A percentile compares a stretch with the other conserved stretches of the same genome.
Evolutionary conservation across 2,888 invertebrate genomes (phyloP).

Genomic region (Ophioninae sp.): DNA sequence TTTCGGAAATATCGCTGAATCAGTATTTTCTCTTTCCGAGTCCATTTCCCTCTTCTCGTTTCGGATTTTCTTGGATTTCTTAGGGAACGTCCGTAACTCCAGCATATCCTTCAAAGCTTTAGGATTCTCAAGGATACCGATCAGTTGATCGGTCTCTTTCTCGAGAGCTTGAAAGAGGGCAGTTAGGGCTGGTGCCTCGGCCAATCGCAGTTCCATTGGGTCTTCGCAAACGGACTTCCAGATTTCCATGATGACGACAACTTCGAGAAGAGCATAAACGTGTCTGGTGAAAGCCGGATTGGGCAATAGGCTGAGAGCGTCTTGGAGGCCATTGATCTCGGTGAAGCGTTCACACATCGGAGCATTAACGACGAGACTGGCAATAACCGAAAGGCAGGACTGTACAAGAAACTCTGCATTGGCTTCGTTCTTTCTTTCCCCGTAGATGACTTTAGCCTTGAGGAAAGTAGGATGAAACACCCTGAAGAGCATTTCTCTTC

Average conservation of each 20-base stretch:
- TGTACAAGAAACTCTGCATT: constrained; percentile 83
- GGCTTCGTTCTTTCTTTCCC: constrained; percentile 80
- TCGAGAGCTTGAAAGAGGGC: constrained; percentile 74
- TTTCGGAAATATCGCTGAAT: constrained; percentile 8
- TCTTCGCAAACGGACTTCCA: constrained; percentile 80
- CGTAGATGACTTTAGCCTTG: constrained; percentile 82
- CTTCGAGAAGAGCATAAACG: constrained; percentile 85
- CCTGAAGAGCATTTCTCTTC: constrained; percentile 83
- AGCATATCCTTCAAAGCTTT: background rate
- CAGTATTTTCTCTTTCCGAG: constrained; percentile 26
- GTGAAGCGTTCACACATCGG: constrained; percentile 84
- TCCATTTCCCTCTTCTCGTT: background rate
- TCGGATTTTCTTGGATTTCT: background rate
- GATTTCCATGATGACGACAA: constrained; percentile 84
- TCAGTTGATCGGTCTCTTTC: constrained; percentile 70
- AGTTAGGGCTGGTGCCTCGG: constrained; percentile 67
- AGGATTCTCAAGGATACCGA: constrained; percentile 64
- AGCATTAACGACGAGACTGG: constrained; percentile 83
- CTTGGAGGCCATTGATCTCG: constrained; percentile 83
- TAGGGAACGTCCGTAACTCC: constrained; percentile 25
- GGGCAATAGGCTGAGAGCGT: constrained; percentile 83
- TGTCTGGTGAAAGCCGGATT: constrained; percentile 83
- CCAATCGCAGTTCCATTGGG: constrained; percentile 37
- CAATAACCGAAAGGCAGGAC: constrained; percentile 84
- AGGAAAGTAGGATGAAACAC: constrained; percentile 85